Percentiles rank a stretch among this genome's conserved stretches.
These are phyloP conservation scores for Diplolepis rosae DNA, from an alignment of 2,888 invertebrate species.

Conservation along the genomic window DNA sequence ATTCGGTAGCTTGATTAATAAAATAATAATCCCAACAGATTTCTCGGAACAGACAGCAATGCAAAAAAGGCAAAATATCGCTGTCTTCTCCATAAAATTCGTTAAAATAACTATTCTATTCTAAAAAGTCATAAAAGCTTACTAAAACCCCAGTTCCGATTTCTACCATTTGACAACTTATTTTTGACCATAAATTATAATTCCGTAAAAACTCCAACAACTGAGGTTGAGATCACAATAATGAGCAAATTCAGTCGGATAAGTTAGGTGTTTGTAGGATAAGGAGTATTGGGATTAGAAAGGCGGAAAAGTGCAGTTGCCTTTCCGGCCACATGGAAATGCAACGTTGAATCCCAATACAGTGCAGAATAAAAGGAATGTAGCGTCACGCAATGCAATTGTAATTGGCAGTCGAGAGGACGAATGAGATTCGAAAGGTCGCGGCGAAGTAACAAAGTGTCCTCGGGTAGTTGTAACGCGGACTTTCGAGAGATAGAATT, in stretches of 20 bases:
- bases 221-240: not conserved
- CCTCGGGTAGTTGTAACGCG: conserved; percentile 36
- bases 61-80: too few species aligned
- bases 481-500: conserved; percentile 50
- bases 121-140: too few species aligned
- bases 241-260: not conserved
- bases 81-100: too few species aligned
- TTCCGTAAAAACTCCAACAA: not conserved
- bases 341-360: conserved; percentile 12
- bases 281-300: conserved; percentile 9
- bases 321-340: conserved; percentile 23
- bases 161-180: too few species aligned
- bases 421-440: conserved; percentile 50
- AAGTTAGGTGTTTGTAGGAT: conserved; percentile 16
- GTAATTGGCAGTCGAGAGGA: conserved; percentile 51
- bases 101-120: too few species aligned
- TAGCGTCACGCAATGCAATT: conserved; percentile 36
- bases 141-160: too few species aligned
- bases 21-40: too few species aligned
- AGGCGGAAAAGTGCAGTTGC: conserved; percentile 9
- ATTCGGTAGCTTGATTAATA: too few species aligned
- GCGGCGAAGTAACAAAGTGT: conserved; percentile 35
- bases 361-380: not conserved
- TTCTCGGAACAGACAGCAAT: too few species aligned
- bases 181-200: not conserved